Evolutionary conservation across 2,888 invertebrate species (phyloP).

Genomic region (Phragmatobia fuliginosa): DNA sequence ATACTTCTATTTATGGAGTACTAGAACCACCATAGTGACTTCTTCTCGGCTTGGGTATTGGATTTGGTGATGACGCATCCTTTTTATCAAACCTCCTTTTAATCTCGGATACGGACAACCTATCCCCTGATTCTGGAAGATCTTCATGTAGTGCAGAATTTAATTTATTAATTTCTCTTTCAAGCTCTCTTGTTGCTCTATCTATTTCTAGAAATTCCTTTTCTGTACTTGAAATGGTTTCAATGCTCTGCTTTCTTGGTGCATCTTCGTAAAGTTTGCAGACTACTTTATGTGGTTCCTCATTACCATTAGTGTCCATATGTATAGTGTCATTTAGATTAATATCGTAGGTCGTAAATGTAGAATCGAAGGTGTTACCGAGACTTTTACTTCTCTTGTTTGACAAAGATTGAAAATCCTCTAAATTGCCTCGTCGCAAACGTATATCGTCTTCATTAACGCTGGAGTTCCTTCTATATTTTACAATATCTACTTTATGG

Average conservation of each 20-base stretch:
- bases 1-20: slow-evolving; percentile 55
- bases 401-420: slow-evolving; percentile 74
- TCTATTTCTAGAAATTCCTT: slow-evolving; percentile 83
- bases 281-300: slow-evolving; percentile 75
- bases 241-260: slow-evolving; percentile 74
- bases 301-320: slow-evolving; percentile 73
- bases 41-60: slow-evolving; percentile 87
- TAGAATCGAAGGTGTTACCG: slow-evolving; percentile 68
- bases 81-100: slow-evolving; percentile 84
- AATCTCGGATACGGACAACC: slow-evolving; percentile 80
- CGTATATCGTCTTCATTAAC: slow-evolving; percentile 80
- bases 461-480: slow-evolving; percentile 81
- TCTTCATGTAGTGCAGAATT: slow-evolving; percentile 81
- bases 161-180: slow-evolving; percentile 80
- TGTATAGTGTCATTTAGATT: slow-evolving; percentile 71
- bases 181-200: slow-evolving; percentile 77
- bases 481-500: slow-evolving; percentile 76
- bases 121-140: slow-evolving; percentile 61
- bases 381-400: slow-evolving; percentile 81
- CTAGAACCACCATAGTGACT: slow-evolving; percentile 77
- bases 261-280: slow-evolving; percentile 76
- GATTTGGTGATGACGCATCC: slow-evolving; percentile 82
- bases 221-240: slow-evolving; percentile 80
- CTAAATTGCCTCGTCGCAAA: slow-evolving; percentile 77
- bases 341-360: slow-evolving; percentile 74